Evolutionary conservation across 2,797 vertebrate species (phyloP), one percentile per base, ranked within the genome.

Genomic region (Sylvilagus floridanus): DNA sequence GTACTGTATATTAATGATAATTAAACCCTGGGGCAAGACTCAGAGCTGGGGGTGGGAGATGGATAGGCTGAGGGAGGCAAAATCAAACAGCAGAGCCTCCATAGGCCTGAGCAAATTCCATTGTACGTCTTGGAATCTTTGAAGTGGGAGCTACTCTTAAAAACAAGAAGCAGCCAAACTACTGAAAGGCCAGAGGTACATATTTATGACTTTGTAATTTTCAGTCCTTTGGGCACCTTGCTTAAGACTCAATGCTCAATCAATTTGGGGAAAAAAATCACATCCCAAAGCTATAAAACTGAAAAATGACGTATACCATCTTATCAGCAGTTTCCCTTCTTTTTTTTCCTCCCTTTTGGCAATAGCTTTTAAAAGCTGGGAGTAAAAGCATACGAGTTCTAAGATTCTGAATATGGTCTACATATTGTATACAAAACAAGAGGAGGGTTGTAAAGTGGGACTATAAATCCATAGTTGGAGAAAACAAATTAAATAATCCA

Each of bases 1-100:
- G 24, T 84, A 79, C 42, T 89, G 57, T 71, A 13, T 91, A 54
- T 92, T 89, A 81, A 52, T 82, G 81, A 93, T 87, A 84, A 96
- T 76, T 87, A 93, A 54, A 47, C 37, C 47, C 47, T 52, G 52
- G 71, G 78, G 87, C 68, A 93, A 87, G 95, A 79, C 57, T 72
- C 73, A 63, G 87, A 17, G 60, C 9, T 69, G n/a, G 37, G 6
- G 42, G 17, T 42, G n/a, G 52, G n/a, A 28, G 28, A 22, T 24
- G 19, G 22, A 1, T 37, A 60, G 89, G 7, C 22, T 60, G 4
- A 66, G 24, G 42, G 62, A 92, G 62, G 47, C 65, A 89, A 86
- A 78, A 66, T n/a, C 10, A 66, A 88, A 57, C 0, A n/a, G n/a
- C 1, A 72, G 89, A 66, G 21, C 1, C 19, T 91, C 32, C 11